Base-by-base conservation (phyloP, 2,888 invertebrate genomes). In the Allacma fusca region DNA sequence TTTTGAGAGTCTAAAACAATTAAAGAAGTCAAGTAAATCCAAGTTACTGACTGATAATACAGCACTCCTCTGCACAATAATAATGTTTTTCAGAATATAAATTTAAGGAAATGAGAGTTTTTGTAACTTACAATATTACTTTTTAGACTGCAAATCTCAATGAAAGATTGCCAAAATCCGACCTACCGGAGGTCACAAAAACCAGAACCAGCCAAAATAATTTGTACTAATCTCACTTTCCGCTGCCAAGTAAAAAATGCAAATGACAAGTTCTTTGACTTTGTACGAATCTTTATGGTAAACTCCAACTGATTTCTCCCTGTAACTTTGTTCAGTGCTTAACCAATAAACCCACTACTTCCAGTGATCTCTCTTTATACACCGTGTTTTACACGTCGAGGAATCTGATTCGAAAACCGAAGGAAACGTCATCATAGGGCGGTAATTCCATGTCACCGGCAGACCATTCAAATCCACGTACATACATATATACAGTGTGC, bases 261-360 rank as follows among this genome's bases (percentile, higher is more conserved):
- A 16, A 24, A 62, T 62, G 62, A 21, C 21, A 62, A 62, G 62
- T 62, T 62, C 62, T 62, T 62, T 62, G 62, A 24, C 62, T 62
- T 62, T 23, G 9, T 9, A 34, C 34, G 34, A 34, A 34, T 34
- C 34, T 34, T 34, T 34, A 34, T 34, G 34, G 34, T 34, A 34
- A n/a, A n/a, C n/a, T n/a, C n/a, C n/a, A n/a, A 34, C 34, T 34
- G 34, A 34, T 34, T 9, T 34, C 34, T 34, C 5, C 34, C 9
- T 34, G 9, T 34, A 34, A n/a, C n/a, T n/a, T n/a, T n/a, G n/a
- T n/a, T n/a, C 2, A 23, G 23, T 21, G 59, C 59, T 59, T n/a
- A 59, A 7, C 5, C 59, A 21, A 23, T 2, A 4, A 4, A 59
- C 2, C 5, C 23, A 59, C 59, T 59, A 13, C 59, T n/a, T n/a